phyloP scores from a whole-genome alignment of 2,113 vertebrate genomes.

The Camelus bactrianus region DNA sequence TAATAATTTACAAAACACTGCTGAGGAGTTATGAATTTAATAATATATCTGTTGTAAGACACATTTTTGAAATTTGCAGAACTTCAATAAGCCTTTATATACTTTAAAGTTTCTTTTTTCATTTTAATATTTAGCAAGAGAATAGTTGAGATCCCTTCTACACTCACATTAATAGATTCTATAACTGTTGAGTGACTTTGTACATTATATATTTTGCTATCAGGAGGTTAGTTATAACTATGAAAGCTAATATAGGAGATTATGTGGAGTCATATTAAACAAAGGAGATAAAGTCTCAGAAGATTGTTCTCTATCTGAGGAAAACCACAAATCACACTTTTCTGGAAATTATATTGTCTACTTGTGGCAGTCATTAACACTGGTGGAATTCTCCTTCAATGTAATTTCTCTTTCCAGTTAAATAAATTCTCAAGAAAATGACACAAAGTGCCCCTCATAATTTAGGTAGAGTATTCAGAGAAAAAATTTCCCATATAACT shows the following conservation, averaged over 20 bases:
- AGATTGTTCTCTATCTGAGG: neutral
- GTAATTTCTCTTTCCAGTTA: neutral
- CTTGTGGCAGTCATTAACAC: neutral
- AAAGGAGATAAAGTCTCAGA: neutral
- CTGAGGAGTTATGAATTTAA: constrained; percentile 27
- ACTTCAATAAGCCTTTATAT: neutral
- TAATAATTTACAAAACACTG: constrained; percentile 42
- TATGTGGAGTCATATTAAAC: neutral
- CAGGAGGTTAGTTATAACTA: neutral
- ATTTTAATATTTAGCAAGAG: constrained; percentile 31
- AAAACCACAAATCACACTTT: neutral
- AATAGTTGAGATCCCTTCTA: neutral
- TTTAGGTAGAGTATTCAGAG: neutral
- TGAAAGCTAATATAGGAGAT: neutral
- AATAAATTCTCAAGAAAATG: neutral
- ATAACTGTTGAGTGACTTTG: neutral
- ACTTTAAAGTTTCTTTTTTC: neutral
- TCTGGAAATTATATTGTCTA: neutral
- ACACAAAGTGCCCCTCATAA: neutral
- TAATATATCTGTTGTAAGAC: constrained; percentile 10
- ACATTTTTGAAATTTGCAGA: constrained; percentile 32
- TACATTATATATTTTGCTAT: neutral
- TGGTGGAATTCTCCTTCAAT: neutral
- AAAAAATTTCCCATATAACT: neutral
- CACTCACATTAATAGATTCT: neutral